Evolutionary conservation across 2,797 vertebrate genomes (phyloP).

Genomic region (Erpetoichthys calabaricus): DNA sequence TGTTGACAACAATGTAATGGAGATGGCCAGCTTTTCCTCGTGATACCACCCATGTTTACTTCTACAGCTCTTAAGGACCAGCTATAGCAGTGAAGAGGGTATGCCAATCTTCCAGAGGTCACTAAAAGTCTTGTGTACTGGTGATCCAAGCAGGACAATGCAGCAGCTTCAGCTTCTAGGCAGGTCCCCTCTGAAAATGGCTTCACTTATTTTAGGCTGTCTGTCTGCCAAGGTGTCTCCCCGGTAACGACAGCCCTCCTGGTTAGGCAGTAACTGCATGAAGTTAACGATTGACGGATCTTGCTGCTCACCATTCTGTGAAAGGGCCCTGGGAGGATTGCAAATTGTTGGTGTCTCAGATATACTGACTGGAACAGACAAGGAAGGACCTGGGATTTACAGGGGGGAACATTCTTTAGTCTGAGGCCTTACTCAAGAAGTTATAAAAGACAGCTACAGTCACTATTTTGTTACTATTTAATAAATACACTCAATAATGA

Average conservation of each 20-base stretch:
- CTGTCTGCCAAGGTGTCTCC: conserved; percentile 36
- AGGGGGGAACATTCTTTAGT: background rate
- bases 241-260: conserved; percentile 47
- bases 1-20: too few species aligned
- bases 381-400: conserved; percentile 19
- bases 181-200: too few species aligned
- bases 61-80: too few species aligned
- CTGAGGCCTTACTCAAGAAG: background rate
- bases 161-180: too few species aligned
- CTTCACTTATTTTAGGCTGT: background rate
- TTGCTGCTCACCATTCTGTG: conserved; percentile 23
- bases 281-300: conserved; percentile 48
- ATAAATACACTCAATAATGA: background rate
- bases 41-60: too few species aligned
- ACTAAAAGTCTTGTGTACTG: too few species aligned
- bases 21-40: too few species aligned
- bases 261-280: conserved; percentile 44
- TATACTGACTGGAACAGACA: conserved; percentile 20
- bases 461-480: too few species aligned
- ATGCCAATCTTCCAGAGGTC: too few species aligned
- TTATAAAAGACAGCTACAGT: conserved; percentile 21
- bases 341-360: background rate
- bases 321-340: background rate
- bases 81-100: too few species aligned
- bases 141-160: too few species aligned